Percentiles rank a stretch among this genome's conserved stretches.
phyloP scores from a whole-genome alignment of 1,140 invertebrate species.

The Bombus sylvicola region DNA sequence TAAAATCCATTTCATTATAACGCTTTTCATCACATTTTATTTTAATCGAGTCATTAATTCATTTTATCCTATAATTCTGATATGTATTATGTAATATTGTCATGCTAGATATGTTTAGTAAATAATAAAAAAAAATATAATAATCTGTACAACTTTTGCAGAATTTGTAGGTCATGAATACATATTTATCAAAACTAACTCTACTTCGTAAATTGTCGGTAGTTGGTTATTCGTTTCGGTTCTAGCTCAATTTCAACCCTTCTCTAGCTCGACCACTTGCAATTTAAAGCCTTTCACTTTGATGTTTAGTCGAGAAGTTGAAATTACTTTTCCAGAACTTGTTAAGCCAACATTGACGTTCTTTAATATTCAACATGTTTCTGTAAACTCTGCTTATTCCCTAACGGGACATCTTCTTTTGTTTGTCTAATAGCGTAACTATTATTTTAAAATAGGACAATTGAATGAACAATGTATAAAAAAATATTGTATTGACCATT shows the following conservation, averaged over 20 bases:
- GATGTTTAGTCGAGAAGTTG: constrained; percentile 6
- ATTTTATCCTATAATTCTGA: neutral
- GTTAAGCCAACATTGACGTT: neutral
- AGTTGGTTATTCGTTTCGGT: neutral
- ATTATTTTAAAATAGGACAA: neutral
- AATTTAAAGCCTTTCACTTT: constrained; percentile 12
- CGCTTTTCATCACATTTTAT: neutral
- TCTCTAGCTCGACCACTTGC: neutral
- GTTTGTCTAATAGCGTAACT: neutral
- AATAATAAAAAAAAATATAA: neutral
- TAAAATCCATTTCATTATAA: no score
- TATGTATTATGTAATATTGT: neutral
- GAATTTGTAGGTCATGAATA: neutral
- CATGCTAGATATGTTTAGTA: neutral
- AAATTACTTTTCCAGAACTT: neutral
- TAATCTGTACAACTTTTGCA: neutral
- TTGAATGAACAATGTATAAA: no score
- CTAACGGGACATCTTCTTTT: neutral
- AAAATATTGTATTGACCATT: no score
- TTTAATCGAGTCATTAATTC: neutral
- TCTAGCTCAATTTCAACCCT: constrained; percentile 1
- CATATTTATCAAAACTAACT: neutral
- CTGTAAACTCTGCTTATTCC: neutral
- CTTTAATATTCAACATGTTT: constrained; percentile 8
- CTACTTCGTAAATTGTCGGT: neutral